Percentiles rank a stretch among this genome's conserved stretches.
Conservation (phyloP, 1,140 invertebrate species). For the Pseudomyrmex concolor region DNA sequence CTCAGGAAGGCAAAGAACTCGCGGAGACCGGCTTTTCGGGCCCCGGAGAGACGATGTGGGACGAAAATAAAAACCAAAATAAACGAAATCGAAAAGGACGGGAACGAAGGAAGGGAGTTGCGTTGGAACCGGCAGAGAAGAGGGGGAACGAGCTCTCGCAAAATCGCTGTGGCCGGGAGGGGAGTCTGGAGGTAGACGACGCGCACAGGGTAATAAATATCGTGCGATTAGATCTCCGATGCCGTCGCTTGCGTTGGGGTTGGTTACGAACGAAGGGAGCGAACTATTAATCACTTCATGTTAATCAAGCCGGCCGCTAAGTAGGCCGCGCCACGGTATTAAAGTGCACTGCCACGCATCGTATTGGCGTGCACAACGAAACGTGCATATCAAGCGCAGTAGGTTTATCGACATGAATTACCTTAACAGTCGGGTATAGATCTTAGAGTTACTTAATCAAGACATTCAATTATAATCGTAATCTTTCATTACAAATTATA, state of each 20-base stretch:
- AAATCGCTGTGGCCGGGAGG: constrained; percentile 61
- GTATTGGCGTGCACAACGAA: constrained; percentile 43
- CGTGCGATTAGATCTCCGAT: constrained; percentile 81
- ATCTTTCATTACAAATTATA: no score
- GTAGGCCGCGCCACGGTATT: constrained; percentile 80
- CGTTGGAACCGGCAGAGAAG: neutral
- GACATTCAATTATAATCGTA: no score
- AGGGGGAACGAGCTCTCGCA: constrained; percentile 52
- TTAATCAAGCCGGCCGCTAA: constrained; percentile 82
- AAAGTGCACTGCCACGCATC: constrained; percentile 74
- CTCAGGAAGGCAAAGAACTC: constrained; percentile 23
- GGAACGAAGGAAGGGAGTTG: constrained; percentile 31
- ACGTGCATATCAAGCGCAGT: constrained; percentile 36
- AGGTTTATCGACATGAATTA: neutral
- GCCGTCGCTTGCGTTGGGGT: constrained; percentile 71
- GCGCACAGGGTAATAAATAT: constrained; percentile 81
- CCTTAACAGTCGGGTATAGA: no score
- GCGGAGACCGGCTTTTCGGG: constrained; percentile 42
- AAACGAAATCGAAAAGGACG: constrained; percentile 52
- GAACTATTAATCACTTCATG: constrained; percentile 81
- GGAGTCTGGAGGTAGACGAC: constrained; percentile 68
- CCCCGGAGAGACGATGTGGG: constrained; percentile 18
- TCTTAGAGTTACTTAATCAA: no score
- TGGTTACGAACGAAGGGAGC: constrained; percentile 76
- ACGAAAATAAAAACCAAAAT: constrained; percentile 60